phyloP scores from a whole-genome alignment of 2,888 invertebrate species.

The Leptinotarsa rubiginosa region DNA sequence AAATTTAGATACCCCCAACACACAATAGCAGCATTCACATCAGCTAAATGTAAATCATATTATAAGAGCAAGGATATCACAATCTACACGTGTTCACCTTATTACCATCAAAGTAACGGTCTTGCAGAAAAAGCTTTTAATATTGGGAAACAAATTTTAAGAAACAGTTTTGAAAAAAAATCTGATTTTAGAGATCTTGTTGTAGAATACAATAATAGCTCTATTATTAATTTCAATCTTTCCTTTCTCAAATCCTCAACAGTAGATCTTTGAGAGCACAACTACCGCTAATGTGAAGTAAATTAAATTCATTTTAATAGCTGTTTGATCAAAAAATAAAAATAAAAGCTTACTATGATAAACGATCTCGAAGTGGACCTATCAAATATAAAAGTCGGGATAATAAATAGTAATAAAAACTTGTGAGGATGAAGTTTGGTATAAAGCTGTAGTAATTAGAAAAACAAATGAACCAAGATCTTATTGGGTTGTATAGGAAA shows the following conservation, averaged over 20 bases:
- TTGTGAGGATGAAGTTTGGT: slow-evolving; percentile 40
- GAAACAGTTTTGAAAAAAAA: slow-evolving; percentile 42
- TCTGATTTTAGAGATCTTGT: slow-evolving; percentile 42
- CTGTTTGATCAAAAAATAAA: slow-evolving; percentile 21
- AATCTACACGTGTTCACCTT: slow-evolving; percentile 36
- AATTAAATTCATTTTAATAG: slow-evolving; percentile 31
- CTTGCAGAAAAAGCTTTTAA: slow-evolving; percentile 46
- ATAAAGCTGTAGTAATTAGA: slow-evolving; percentile 22
- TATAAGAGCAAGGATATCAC: slow-evolving; percentile 44
- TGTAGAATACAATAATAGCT: slow-evolving; percentile 45
- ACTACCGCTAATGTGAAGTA: slow-evolving; percentile 35
- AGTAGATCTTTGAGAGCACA: slow-evolving; percentile 41
- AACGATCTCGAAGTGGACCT: slow-evolving; percentile 6
- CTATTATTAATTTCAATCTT: slow-evolving; percentile 40
- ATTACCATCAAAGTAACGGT: slow-evolving; percentile 44
- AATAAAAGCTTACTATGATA: slow-evolving; percentile 28
- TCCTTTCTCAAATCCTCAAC: slow-evolving; percentile 47
- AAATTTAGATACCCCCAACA: slow-evolving; percentile 51
- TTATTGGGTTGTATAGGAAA: not conserved
- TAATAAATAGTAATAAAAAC: slow-evolving; percentile 41
- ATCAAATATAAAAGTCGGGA: slow-evolving; percentile 29
- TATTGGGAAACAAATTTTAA: slow-evolving; percentile 49
- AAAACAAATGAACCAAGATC: slow-evolving; percentile 16
- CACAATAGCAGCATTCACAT: slow-evolving; percentile 49
- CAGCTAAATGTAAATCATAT: slow-evolving; percentile 43